Percentiles rank a stretch among this genome's conserved stretches.
Evolutionary conservation across 2,113 vertebrate genomes (phyloP).

Genomic region (Lophura nycthemera): DNA sequence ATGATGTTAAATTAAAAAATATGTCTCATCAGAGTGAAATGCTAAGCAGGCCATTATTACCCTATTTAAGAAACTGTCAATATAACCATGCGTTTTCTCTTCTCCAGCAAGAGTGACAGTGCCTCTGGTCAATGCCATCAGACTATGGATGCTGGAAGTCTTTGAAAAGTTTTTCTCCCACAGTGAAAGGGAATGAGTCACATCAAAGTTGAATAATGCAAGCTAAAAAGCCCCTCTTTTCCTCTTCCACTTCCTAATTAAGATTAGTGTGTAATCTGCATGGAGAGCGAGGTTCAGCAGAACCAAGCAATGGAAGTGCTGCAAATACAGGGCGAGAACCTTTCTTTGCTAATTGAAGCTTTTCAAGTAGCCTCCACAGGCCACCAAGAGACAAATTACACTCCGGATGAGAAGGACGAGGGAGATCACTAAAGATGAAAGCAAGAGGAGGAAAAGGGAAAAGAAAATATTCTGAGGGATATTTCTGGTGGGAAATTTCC

Average conservation of each 20-base stretch:
- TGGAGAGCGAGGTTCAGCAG: conserved; percentile 37
- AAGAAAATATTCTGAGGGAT: not conserved
- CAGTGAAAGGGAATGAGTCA: conserved; percentile 45
- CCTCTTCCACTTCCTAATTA: conserved; percentile 69
- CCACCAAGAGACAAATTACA: conserved; percentile 29
- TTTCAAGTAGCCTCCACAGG: conserved; percentile 29
- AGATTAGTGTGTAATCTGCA: conserved; percentile 65
- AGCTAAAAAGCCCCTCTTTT: conserved; percentile 53
- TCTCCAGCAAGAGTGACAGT: conserved; percentile 16
- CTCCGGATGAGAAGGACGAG: not conserved
- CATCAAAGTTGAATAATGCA: conserved; percentile 64
- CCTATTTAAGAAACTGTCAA: not conserved
- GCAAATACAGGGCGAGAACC: conserved; percentile 2
- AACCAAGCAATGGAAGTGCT: conserved; percentile 19
- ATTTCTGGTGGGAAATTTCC: conserved; percentile 24
- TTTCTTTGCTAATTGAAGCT: conserved; percentile 45
- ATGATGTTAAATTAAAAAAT: not conserved
- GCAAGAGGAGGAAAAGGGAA: not conserved
- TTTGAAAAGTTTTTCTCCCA: conserved; percentile 62
- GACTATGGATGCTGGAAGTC: conserved; percentile 29
- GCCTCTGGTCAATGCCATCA: conserved; percentile 68
- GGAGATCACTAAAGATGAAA: conserved; percentile 1
- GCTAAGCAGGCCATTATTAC: not conserved
- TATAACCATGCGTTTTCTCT: not conserved
- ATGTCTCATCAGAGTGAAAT: not conserved